Base-by-base conservation (phyloP, 2,888 invertebrate genomes). In the Nephrotoma guestfalica region DNA sequence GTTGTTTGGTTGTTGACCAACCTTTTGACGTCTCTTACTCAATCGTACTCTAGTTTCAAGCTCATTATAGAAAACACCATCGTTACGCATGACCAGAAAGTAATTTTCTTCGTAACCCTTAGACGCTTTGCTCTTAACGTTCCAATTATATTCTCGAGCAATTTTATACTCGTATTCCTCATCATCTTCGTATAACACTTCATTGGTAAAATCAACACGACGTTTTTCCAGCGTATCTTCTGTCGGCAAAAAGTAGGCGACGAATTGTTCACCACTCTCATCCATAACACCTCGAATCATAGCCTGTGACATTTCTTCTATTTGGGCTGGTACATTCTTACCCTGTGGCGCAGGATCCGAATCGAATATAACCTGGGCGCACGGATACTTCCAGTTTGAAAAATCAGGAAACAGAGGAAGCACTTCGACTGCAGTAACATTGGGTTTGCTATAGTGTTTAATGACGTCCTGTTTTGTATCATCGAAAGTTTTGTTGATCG, bases 281-380 rank as follows among this genome's bases (percentile, higher is more conserved):
- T 99, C 99, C 96, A 98, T 98, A 91, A 99, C 99, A 95, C 99
- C 99, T 91, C 98, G 94, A 92, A 99, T 99, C 98, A 99, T 98
- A 89, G 99, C 99, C 91, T 99, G 98, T 42, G 98, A 98, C 98
- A 99, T 99, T 91, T 98, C 98, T 91, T 99, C 98, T 89, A 97
- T 94, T 90, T 98, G 97, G 7, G 96, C 96, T 41, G 97, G 96
- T 85, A 96, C 94, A 89, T 96, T 95, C 90, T 96, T 95, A 87
- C 97, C 97, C 83, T 95, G 93, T 0, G 98, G 98, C 6, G 99
- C 98, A 9, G 99, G 99, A 92, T 99, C 99, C 0, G 98, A 97
- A 91, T 99, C 99, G 91, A 99, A 99, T 90, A 99, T 98, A 88
- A 99, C 99, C 91, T 97, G 97, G 85, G 99, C 99, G 91, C 98